These are phyloP conservation scores for Carollia perspicillata DNA, from an alignment of 2,113 vertebrate species.

Conservation along the genomic window DNA sequence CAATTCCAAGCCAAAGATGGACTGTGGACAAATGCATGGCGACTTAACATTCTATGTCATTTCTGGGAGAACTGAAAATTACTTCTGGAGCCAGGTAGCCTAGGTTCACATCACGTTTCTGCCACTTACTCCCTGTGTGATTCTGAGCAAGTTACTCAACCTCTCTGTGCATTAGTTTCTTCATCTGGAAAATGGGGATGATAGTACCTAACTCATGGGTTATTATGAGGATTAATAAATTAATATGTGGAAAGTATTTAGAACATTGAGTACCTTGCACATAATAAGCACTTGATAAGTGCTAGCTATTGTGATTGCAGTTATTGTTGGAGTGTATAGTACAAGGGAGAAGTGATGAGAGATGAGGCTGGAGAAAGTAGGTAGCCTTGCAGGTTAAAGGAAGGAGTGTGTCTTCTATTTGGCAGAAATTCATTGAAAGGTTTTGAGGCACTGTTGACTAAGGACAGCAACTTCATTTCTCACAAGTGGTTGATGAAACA, in stretches of 20 bases:
- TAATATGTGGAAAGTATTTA: background rate
- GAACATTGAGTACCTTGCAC: background rate
- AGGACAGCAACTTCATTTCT: background rate
- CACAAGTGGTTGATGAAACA: background rate
- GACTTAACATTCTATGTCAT: background rate
- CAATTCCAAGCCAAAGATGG: background rate
- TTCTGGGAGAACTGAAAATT: background rate
- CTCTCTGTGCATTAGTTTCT: background rate
- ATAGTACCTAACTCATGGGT: background rate
- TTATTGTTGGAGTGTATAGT: background rate
- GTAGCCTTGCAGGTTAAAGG: background rate
- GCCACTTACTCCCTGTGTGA: background rate
- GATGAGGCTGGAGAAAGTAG: background rate
- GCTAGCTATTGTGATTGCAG: background rate
- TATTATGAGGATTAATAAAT: background rate
- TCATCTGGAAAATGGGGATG: background rate
- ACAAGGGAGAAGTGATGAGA: background rate
- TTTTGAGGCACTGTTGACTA: background rate
- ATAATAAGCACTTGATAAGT: background rate
- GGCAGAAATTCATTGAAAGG: background rate
- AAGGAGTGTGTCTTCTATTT: background rate
- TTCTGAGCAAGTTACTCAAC: background rate
- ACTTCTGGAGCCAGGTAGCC: background rate
- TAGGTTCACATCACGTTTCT: background rate
- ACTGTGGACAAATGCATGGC: background rate